phyloP scores from a whole-genome alignment of 2,113 vertebrate species.

The Vombatus ursinus region DNA sequence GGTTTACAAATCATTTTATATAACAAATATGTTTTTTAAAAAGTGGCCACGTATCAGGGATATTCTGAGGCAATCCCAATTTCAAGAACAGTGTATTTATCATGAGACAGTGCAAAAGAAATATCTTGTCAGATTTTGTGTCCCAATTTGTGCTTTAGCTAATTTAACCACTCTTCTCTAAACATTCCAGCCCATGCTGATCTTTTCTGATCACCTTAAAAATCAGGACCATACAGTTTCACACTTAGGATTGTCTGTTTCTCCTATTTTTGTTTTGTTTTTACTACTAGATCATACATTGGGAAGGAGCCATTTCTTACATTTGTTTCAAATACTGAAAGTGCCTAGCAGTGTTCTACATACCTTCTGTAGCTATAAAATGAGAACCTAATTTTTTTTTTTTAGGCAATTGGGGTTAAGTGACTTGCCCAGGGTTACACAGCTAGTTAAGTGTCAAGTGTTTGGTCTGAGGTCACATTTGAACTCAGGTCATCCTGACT shows the following conservation, averaged over 20 bases:
- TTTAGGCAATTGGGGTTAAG: too few relatives aligned
- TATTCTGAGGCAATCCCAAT: background rate
- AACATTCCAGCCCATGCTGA: background rate
- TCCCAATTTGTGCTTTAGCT: background rate
- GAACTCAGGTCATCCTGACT: too few relatives aligned
- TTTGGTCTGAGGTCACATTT: too few relatives aligned
- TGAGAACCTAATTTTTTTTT: background rate
- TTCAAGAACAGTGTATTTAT: background rate
- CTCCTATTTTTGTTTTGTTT: background rate
- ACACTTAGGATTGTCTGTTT: background rate
- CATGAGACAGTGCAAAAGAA: background rate
- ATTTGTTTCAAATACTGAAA: background rate
- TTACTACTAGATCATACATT: background rate
- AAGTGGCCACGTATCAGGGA: background rate
- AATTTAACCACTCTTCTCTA: background rate
- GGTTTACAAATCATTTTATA: too few relatives aligned
- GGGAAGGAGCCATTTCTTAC: background rate
- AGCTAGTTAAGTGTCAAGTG: too few relatives aligned
- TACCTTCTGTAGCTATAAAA: background rate
- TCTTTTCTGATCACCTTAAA: background rate
- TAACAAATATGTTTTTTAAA: background rate
- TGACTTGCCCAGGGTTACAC: too few relatives aligned
- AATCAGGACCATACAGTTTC: background rate
- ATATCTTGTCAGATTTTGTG: background rate
- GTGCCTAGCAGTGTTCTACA: background rate